These are phyloP conservation scores for Macrotrachela quadricornifera DNA, from an alignment of 1,140 invertebrate species.

Conservation along the genomic window DNA sequence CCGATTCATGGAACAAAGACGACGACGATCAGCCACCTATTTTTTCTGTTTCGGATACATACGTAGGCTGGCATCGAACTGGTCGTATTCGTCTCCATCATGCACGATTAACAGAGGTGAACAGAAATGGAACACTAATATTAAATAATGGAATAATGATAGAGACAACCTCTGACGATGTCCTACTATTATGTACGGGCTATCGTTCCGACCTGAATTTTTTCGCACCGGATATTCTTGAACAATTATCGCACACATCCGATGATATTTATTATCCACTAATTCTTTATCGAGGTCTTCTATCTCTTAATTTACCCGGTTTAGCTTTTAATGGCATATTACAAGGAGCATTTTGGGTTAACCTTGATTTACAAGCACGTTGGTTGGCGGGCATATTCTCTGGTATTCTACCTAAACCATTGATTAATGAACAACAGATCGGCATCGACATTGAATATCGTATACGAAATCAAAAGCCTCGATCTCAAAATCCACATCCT, in stretches of 20 bases:
- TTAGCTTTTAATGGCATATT: not conserved
- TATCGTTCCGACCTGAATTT: not conserved
- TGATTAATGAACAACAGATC: too few relatives aligned
- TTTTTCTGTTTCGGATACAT: not conserved
- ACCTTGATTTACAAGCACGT: not conserved
- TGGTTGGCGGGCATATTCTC: not conserved
- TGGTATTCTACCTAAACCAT: too few relatives aligned
- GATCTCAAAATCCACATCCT: too few relatives aligned
- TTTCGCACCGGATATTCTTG: not conserved
- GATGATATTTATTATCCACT: not conserved
- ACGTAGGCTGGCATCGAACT: not conserved
- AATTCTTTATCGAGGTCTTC: not conserved
- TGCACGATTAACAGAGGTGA: not conserved
- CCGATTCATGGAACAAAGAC: not conserved
- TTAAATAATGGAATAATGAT: not conserved
- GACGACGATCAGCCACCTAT: not conserved
- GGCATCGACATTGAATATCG: too few relatives aligned
- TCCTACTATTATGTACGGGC: slow-evolving; percentile 3
- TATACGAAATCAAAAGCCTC: too few relatives aligned
- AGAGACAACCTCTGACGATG: not conserved
- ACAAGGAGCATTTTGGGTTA: not conserved
- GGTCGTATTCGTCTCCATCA: not conserved
- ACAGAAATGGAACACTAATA: not conserved
- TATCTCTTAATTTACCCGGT: not conserved
- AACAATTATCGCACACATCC: not conserved